Evolutionary conservation across 2,113 vertebrate genomes (phyloP).

Genomic region (Scartelaos histophorus): DNA sequence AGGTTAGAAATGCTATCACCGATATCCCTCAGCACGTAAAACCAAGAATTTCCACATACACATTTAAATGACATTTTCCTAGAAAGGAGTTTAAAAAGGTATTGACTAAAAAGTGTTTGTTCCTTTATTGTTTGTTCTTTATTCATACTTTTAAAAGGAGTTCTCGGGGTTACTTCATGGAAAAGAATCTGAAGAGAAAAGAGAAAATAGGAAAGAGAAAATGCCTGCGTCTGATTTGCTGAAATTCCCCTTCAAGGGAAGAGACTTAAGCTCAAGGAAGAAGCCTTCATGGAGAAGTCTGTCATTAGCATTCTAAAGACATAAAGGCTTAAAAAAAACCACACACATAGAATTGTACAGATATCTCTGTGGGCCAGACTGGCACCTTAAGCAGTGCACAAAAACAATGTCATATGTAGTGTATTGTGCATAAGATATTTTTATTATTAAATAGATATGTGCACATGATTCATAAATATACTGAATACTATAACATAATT

Average conservation of each 20-base stretch:
- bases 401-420: not conserved
- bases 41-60: not conserved
- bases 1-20: not conserved
- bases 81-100: slow-evolving; percentile 20
- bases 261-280: slow-evolving; percentile 44
- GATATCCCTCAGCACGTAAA: not conserved
- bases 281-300: slow-evolving; percentile 58
- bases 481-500: too few relatives aligned
- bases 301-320: slow-evolving; percentile 68
- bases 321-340: not conserved
- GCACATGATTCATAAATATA: too few relatives aligned
- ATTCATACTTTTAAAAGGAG: slow-evolving; percentile 39
- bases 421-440: not conserved
- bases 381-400: not conserved
- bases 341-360: not conserved
- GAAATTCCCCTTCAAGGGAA: slow-evolving; percentile 40
- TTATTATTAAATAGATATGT: too few relatives aligned
- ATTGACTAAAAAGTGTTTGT: slow-evolving; percentile 35
- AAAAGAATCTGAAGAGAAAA: slow-evolving; percentile 29
- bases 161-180: slow-evolving; percentile 38
- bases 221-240: slow-evolving; percentile 40
- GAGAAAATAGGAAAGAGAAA: slow-evolving; percentile 42
- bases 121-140: slow-evolving; percentile 45
- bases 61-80: not conserved
- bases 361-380: slow-evolving; percentile 18